Evolutionary conservation across 2,888 invertebrate species (phyloP).

Genomic region (Cecidostiba fungosa): DNA sequence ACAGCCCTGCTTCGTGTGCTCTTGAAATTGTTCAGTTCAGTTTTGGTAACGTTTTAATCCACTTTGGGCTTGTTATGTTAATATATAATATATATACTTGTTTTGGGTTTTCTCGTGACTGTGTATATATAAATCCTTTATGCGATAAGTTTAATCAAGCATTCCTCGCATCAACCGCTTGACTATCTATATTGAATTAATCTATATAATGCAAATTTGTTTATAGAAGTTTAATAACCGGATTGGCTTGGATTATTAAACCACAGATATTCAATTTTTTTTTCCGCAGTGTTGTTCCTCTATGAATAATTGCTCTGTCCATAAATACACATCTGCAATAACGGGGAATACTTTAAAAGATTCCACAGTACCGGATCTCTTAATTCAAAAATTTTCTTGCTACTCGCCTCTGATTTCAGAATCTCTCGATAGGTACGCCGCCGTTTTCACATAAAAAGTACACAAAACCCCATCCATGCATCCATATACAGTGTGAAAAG

Average conservation of each 20-base stretch:
- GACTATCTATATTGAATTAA: not conserved
- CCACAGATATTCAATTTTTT: no score
- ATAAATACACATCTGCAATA: no score
- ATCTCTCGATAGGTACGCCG: no score
- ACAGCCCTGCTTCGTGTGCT: not conserved
- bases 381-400: no score
- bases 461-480: not conserved
- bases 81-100: not conserved
- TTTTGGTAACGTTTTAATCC: not conserved
- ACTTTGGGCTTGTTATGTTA: not conserved
- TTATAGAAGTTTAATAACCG: constrained; percentile 13
- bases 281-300: no score
- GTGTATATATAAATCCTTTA: not conserved
- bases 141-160: constrained; percentile 16
- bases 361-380: no score
- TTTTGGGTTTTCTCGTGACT: no score
- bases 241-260: not conserved
- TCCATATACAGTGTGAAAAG: not conserved
- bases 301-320: no score
- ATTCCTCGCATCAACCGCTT: not conserved
- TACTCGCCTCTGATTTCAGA: no score
- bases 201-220: no score
- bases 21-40: constrained; percentile 8
- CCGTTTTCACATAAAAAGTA: not conserved
- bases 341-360: no score